phyloP scores from a whole-genome alignment of 1,140 invertebrate genomes.

The Drepana arcuata region DNA sequence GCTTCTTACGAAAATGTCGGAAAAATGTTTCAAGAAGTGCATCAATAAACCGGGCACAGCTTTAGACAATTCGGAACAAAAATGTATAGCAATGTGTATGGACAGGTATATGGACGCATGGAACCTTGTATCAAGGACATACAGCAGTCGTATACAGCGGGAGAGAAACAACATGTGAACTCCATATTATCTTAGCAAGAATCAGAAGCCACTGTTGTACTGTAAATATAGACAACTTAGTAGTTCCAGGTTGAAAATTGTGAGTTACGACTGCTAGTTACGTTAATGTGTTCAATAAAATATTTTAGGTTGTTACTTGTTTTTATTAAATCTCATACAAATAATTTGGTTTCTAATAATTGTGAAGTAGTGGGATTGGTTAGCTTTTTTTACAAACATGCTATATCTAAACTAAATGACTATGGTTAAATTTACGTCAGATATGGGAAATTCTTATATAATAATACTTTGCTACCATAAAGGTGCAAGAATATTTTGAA shows the following conservation, averaged over 20 bases:
- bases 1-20: slow-evolving; percentile 95
- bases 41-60: slow-evolving; percentile 91
- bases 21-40: slow-evolving; percentile 98
- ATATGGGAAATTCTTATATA: too few relatives aligned
- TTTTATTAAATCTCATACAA: too few relatives aligned
- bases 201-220: slow-evolving; percentile 29
- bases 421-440: too few relatives aligned
- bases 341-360: too few relatives aligned
- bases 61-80: slow-evolving; percentile 94
- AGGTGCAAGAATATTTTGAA: too few relatives aligned
- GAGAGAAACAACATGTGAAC: slow-evolving; percentile 75
- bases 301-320: slow-evolving; percentile 41
- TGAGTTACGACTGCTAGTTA: slow-evolving; percentile 44
- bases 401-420: too few relatives aligned
- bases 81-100: slow-evolving; percentile 98
- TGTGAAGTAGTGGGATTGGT: too few relatives aligned
- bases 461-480: too few relatives aligned
- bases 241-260: slow-evolving; percentile 52
- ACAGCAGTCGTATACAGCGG: slow-evolving; percentile 84
- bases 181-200: slow-evolving; percentile 7
- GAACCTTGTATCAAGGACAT: slow-evolving; percentile 91
- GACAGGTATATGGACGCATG: slow-evolving; percentile 97
- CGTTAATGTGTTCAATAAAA: slow-evolving; percentile 51
- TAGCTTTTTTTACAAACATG: too few relatives aligned
- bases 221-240: slow-evolving; percentile 57